Evolutionary conservation across 2,888 invertebrate genomes (phyloP), one percentile per base, ranked within the genome.

Genomic region (Eupithecia abbreviata): DNA sequence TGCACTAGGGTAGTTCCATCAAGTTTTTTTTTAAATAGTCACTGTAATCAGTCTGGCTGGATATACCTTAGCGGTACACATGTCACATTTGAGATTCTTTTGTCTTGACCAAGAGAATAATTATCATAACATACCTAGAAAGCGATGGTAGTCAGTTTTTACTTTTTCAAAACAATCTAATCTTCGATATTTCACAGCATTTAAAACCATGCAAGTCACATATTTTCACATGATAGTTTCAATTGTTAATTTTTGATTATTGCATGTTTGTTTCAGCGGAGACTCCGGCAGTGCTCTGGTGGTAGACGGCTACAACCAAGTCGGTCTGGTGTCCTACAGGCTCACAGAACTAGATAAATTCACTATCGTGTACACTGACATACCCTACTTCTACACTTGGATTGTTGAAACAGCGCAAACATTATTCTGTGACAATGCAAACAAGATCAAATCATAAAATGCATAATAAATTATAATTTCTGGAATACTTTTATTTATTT

Each of bases 261-360:
- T 68, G 10, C 51, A 6, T 62, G 18, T 75, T 72, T 71, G 18
- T 75, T 82, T 75, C 72, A 80, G 74, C 1, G 77, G 75, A 9
- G 79, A 80, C n/a, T 73, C 80, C 5, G 80, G 80, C 12, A 71
- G 80, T 55, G 78, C 80, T 3, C 55, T 80, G 1, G 18, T 80
- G 12, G 30, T 77, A 12, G 5, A 73, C 10, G n/a, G 66, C 6
- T 80, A 76, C 62, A 67, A 75, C 10, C 75, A 81, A 70, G 76
- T 77, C 2, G 80, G 80, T n/a, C 30, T 80, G n/a, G 77, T 77
- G 2, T 79, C 80, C 10, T 80, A 68, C 71, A 77, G 62, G 62
- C 62, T 62, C 62, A 62, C 62, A 30, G 62, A 30, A 58, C 10
- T 58, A 30, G 30, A 62, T 30, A 62, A 62, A 62, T 12, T 2